Conservation (phyloP, 2,888 invertebrate species). For the Catocala nupta region DNA sequence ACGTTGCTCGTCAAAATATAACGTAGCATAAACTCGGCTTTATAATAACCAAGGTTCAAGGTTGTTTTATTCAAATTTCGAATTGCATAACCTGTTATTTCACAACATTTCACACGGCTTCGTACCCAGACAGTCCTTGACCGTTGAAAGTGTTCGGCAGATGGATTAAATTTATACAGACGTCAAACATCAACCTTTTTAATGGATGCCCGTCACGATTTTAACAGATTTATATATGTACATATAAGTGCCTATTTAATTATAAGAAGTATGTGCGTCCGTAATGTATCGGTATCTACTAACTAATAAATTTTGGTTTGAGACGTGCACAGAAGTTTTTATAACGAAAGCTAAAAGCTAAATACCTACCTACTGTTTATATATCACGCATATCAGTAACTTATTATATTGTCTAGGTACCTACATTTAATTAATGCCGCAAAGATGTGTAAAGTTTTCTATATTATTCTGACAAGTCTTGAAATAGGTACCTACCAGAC, state of each 20-base stretch:
- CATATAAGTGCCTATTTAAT: slow-evolving; percentile 9
- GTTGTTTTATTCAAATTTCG: slow-evolving; percentile 51
- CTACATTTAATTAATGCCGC: background rate
- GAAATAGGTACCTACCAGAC: no score
- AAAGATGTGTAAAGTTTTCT: no score
- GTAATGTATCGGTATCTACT: no score
- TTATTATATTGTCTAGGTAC: background rate
- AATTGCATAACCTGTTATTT: slow-evolving; percentile 59
- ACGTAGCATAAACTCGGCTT: slow-evolving; percentile 10
- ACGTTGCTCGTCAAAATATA: slow-evolving; percentile 2
- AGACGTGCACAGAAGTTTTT: no score
- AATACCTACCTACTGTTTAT: background rate
- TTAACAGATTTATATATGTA: slow-evolving; percentile 1
- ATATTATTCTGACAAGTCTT: no score
- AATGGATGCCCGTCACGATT: slow-evolving; percentile 21
- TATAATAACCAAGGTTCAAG: slow-evolving; percentile 52
- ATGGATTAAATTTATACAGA: slow-evolving; percentile 26
- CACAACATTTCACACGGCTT: slow-evolving; percentile 55
- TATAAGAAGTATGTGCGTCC: slow-evolving; percentile 8
- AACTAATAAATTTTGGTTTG: no score
- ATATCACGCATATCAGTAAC: background rate
- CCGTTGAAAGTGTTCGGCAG: slow-evolving; percentile 41
- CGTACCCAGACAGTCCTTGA: slow-evolving; percentile 45
- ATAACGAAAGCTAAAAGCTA: background rate
- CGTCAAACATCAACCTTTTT: slow-evolving; percentile 23